Percentiles rank a stretch among this genome's conserved stretches.
These are phyloP conservation scores for Harpagus bidentatus DNA, from an alignment of 2,113 vertebrate species.

Conservation along the genomic window DNA sequence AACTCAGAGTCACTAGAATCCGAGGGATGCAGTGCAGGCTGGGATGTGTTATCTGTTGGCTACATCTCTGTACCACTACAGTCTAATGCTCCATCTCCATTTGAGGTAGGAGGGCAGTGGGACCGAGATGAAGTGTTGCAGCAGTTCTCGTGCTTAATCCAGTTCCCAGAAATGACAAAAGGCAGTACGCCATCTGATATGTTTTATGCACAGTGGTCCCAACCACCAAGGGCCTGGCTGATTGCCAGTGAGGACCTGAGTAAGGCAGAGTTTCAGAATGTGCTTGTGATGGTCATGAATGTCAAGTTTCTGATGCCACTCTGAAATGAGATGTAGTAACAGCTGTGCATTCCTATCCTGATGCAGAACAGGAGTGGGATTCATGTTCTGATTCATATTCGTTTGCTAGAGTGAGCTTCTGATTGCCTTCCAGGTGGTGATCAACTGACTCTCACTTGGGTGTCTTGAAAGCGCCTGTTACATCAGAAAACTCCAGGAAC, in stretches of 20 bases:
- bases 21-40: not conserved
- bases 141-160: not conserved
- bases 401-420: not conserved
- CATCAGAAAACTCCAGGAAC: not conserved
- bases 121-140: not conserved
- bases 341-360: conserved; percentile 23
- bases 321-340: conserved; percentile 35
- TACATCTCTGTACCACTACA: not conserved
- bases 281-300: conserved; percentile 19
- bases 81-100: not conserved
- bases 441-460: not conserved
- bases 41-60: not conserved
- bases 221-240: not conserved
- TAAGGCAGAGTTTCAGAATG: conserved; percentile 19
- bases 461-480: not conserved
- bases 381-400: not conserved
- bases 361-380: not conserved
- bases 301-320: conserved; percentile 25
- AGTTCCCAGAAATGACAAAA: conserved; percentile 49
- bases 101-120: not conserved
- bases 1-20: not conserved
- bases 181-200: not conserved
- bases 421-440: not conserved
- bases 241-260: not conserved
- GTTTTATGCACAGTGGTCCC: not conserved